phyloP scores from a whole-genome alignment of 2,797 vertebrate species.

The Lophotriccus pileatus region DNA sequence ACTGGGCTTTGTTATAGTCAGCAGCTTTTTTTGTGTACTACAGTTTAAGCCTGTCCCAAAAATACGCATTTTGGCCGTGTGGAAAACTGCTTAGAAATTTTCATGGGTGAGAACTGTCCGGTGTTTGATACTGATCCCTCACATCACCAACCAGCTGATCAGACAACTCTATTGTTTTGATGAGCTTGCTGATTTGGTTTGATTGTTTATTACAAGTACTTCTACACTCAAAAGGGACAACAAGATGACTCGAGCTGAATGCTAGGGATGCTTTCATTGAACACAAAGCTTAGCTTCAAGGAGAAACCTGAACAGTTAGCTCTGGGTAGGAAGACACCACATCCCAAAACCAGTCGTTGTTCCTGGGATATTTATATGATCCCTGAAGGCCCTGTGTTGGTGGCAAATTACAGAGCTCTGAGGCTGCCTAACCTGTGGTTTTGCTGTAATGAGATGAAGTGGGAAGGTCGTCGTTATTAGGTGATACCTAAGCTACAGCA shows the following conservation, averaged over 20 bases:
- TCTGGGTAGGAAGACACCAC: neutral
- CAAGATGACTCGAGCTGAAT: neutral
- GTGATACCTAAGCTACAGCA: neutral
- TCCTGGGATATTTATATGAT: neutral
- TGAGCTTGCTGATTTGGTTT: neutral
- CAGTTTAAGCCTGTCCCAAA: neutral
- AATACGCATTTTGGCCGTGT: neutral
- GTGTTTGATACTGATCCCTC: neutral
- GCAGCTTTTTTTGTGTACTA: neutral
- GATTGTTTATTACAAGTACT: neutral
- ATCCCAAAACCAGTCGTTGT: neutral
- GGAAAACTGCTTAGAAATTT: neutral
- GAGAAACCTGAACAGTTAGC: neutral
- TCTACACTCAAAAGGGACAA: neutral
- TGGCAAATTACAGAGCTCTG: neutral
- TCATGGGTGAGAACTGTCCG: neutral
- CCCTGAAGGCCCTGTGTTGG: neutral
- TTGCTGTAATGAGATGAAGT: neutral
- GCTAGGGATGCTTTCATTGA: neutral
- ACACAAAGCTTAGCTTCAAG: neutral
- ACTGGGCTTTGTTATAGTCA: neutral
- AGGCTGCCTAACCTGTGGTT: neutral
- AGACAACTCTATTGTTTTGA: neutral
- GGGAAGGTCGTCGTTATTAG: neutral
- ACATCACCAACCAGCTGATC: neutral